phyloP scores from a whole-genome alignment of 2,888 invertebrate species.

The Incurvaria masculella region DNA sequence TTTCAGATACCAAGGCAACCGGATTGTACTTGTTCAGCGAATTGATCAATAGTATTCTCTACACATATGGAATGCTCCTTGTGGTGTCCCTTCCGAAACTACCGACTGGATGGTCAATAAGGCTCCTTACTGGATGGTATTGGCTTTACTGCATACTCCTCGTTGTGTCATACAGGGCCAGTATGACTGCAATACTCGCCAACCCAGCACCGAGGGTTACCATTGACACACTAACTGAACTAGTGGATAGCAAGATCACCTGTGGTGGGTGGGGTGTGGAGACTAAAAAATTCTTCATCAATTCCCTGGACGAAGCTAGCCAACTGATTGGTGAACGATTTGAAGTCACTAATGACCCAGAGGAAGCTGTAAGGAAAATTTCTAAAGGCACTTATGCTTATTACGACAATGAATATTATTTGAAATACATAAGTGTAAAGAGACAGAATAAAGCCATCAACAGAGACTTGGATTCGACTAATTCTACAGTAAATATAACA shows the following conservation, averaged over 20 bases:
- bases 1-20: slow-evolving; percentile 40
- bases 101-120: slow-evolving; percentile 75
- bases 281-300: slow-evolving; percentile 65
- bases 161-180: slow-evolving; percentile 77
- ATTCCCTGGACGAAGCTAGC: slow-evolving; percentile 64
- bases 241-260: slow-evolving; percentile 62
- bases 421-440: slow-evolving; percentile 63
- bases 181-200: slow-evolving; percentile 81
- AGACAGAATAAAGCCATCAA: slow-evolving; percentile 35
- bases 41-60: slow-evolving; percentile 68
- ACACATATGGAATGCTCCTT: slow-evolving; percentile 79
- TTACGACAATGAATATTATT: slow-evolving; percentile 72
- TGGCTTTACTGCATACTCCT: slow-evolving; percentile 82
- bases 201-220: slow-evolving; percentile 75
- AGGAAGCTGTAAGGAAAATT: slow-evolving; percentile 63
- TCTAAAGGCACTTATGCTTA: slow-evolving; percentile 71
- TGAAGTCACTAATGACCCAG: slow-evolving; percentile 58
- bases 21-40: slow-evolving; percentile 71
- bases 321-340: slow-evolving; percentile 67
- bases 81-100: slow-evolving; percentile 74
- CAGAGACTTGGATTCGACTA: slow-evolving; percentile 21
- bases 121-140: slow-evolving; percentile 82
- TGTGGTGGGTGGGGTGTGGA: slow-evolving; percentile 73
- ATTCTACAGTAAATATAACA: slow-evolving; percentile 24
- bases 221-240: slow-evolving; percentile 70